A percentile compares a stretch with the other conserved stretches of the same genome.
phyloP scores from a whole-genome alignment of 2,888 invertebrate species.

The Zhengitettix transpicula region DNA sequence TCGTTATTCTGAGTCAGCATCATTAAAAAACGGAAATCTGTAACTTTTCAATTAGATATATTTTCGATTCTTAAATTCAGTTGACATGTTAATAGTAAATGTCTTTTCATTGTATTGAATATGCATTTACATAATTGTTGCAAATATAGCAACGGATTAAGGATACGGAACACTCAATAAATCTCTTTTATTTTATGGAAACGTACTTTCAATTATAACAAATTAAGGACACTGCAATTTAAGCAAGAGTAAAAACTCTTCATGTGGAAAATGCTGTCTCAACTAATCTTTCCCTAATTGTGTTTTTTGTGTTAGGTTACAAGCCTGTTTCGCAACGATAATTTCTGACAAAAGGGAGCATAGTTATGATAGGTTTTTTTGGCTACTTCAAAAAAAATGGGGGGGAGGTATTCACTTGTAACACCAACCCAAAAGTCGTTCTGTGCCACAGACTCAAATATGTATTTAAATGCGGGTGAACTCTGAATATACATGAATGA shows the following conservation, averaged over 20 bases:
- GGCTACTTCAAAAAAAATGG: no score
- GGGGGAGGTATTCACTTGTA: not conserved
- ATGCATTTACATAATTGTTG: no score
- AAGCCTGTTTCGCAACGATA: not conserved
- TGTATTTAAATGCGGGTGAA: not conserved
- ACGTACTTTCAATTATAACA: slow-evolving; percentile 8
- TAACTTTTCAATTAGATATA: no score
- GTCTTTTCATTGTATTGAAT: no score
- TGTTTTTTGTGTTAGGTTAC: not conserved
- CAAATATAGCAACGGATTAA: no score
- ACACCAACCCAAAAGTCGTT: not conserved
- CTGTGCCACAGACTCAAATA: not conserved
- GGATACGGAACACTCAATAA: not conserved
- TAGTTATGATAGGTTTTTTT: not conserved
- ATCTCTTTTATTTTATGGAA: slow-evolving; percentile 2
- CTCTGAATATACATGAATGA: not conserved
- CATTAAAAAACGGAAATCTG: no score
- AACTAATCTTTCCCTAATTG: not conserved
- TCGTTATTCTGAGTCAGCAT: no score
- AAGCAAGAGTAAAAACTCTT: slow-evolving; percentile 4
- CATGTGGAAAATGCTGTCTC: not conserved
- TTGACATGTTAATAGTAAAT: no score
- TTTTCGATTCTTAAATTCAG: no score
- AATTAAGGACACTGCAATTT: slow-evolving; percentile 7
- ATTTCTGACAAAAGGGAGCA: not conserved